Base-by-base conservation (phyloP, 2,797 vertebrate species). In the Acipenser ruthenus region DNA sequence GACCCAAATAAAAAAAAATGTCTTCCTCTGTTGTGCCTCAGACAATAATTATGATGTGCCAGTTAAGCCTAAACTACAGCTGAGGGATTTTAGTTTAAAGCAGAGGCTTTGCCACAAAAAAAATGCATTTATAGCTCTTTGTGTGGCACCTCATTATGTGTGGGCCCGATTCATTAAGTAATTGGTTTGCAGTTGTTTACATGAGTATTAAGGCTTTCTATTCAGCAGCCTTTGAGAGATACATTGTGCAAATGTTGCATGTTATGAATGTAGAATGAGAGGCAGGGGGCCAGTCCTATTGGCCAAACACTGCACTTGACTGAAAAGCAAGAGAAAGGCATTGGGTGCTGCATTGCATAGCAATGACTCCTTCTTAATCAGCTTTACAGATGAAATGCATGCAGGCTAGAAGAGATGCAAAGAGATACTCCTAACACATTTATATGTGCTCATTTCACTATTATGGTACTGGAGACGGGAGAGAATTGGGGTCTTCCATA, bases 141-240 rank as follows among this genome's bases (percentile, higher is more conserved):
- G 97, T 99, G 91, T 91, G 82, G 87, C 87, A 95, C 92, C 96
- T 98, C 95, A 99, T 99, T 99, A 99, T 98, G 95, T 98, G 94
- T 94, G 94, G 91, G 94, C 92, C 94, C 88, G 97, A 98, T 98
- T 99, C 97, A 98, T 98, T 99, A 98, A 98, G 96, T 99, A 99
- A 98, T 99, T 99, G 97, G 96, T 99, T 98, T 99, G 95, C 96
- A 96, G 96, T 99, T 99, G 97, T 99, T 99, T 99, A 99, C 97
- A 99, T 96, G 97, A 98, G 97, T 98, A 98, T 99, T 99, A 99
- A 95, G 95, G 95, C 94, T 93, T 96, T 95, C 96, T 96, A 97
- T 99, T 98, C 96, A 99, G 93, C 82, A 87, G 94, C 93, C 94
- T 99, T 98, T 98, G 95, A 97, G 96, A 97, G 95, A 97, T 96